Conservation (phyloP, 2,888 invertebrate genomes). For the Dichetophora obliterata region DNA sequence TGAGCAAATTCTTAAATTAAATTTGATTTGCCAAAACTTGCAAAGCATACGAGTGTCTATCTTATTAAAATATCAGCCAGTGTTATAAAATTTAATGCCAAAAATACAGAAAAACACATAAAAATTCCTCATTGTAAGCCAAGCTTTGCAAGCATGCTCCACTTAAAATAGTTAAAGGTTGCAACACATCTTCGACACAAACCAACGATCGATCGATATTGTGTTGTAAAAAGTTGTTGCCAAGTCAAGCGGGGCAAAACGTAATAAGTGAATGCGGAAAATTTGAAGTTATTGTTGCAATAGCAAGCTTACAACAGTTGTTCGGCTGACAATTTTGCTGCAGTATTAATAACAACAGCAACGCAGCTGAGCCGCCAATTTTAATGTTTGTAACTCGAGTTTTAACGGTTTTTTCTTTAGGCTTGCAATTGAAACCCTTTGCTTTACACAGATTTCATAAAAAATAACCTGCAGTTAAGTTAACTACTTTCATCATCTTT, state of each 20-base stretch:
- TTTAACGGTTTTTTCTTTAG: neutral
- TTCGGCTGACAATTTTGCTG: neutral
- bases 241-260: neutral
- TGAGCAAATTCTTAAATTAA: no score
- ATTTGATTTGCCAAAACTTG: no score
- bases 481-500: neutral
- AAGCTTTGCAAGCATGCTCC: slow-evolving; percentile 7
- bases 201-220: neutral
- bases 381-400: neutral
- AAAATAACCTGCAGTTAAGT: slow-evolving; percentile 7
- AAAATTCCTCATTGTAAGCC: slow-evolving; percentile 4
- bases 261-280: neutral
- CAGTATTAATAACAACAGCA: neutral
- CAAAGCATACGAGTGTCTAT: no score
- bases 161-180: slow-evolving; percentile 9
- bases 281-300: neutral
- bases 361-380: neutral
- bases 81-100: no score
- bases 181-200: slow-evolving; percentile 34
- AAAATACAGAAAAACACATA: neutral
- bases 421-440: neutral
- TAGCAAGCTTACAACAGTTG: neutral
- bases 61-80: no score
- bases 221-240: neutral
- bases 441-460: neutral